Percentiles rank a stretch among this genome's conserved stretches.
Evolutionary conservation across 2,113 vertebrate genomes (phyloP).

Genomic region (Oncorhynchus keta): DNA sequence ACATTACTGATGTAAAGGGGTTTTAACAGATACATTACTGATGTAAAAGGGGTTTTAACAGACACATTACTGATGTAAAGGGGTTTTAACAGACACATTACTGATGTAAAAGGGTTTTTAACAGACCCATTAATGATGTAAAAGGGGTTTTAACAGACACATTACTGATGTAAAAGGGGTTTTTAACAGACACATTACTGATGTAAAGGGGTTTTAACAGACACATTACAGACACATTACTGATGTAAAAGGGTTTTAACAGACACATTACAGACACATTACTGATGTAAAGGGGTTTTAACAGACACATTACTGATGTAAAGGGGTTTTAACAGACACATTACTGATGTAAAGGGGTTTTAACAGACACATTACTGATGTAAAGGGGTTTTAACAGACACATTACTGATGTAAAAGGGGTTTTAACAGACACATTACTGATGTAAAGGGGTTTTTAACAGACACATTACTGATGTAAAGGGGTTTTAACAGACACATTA

Average conservation of each 20-base stretch:
- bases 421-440: constrained; percentile 70
- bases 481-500: too few species aligned
- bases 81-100: too few species aligned
- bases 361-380: constrained; percentile 71
- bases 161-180: constrained; percentile 68
- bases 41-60: constrained; percentile 69
- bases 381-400: too few species aligned
- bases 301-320: constrained; percentile 70
- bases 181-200: constrained; percentile 70
- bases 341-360: constrained; percentile 70
- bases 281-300: constrained; percentile 71
- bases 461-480: constrained; percentile 70
- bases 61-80: constrained; percentile 70
- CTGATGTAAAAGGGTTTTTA: constrained; percentile 68
- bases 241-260: constrained; percentile 68
- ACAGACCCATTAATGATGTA: constrained; percentile 70
- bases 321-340: too few species aligned
- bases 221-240: too few species aligned
- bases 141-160: too few species aligned
- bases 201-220: too few species aligned
- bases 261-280: too few species aligned
- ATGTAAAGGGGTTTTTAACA: too few species aligned
- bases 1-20: constrained; percentile 70
- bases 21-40: constrained; percentile 69
- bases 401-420: constrained; percentile 68